Conservation (phyloP, 2,113 vertebrate genomes). For the Petrocephalus microphthalmus region DNA sequence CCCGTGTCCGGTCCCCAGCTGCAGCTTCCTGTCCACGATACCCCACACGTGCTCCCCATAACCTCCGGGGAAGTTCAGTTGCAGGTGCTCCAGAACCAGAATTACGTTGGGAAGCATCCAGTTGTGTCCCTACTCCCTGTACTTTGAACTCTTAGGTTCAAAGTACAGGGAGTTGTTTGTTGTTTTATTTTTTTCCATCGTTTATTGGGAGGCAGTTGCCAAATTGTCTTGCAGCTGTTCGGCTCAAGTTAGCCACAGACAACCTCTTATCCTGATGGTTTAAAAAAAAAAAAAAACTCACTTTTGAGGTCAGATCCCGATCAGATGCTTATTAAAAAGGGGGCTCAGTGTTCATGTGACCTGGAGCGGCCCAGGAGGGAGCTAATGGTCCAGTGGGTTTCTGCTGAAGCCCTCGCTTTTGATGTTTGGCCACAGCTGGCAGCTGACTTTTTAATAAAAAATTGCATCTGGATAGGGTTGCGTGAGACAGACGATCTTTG, state of each 20-base stretch:
- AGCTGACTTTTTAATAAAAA: conserved; percentile 6
- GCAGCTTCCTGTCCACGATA: conserved; percentile 46
- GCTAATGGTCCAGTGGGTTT: neutral
- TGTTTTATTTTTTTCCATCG: neutral
- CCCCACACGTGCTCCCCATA: conserved; percentile 28
- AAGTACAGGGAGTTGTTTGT: no score
- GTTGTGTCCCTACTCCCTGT: neutral
- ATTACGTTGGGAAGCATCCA: neutral
- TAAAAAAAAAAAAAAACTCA: neutral
- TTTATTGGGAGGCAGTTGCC: neutral
- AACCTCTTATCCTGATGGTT: neutral
- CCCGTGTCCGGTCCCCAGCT: conserved; percentile 47
- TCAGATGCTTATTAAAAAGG: neutral
- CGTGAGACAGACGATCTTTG: neutral
- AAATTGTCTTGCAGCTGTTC: neutral
- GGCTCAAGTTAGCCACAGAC: neutral
- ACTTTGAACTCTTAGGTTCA: neutral
- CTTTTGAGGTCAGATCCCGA: neutral
- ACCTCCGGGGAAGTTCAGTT: conserved; percentile 30
- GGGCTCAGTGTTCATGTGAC: neutral
- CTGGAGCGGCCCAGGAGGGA: neutral
- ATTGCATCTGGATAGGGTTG: neutral
- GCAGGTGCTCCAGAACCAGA: conserved; percentile 24
- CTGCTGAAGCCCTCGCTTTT: neutral
- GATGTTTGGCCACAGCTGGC: conserved; percentile 14